Evolutionary conservation across 92 coral and sea anemone genomes (phyloP).

Genomic region (Parazoanthus darwini): DNA sequence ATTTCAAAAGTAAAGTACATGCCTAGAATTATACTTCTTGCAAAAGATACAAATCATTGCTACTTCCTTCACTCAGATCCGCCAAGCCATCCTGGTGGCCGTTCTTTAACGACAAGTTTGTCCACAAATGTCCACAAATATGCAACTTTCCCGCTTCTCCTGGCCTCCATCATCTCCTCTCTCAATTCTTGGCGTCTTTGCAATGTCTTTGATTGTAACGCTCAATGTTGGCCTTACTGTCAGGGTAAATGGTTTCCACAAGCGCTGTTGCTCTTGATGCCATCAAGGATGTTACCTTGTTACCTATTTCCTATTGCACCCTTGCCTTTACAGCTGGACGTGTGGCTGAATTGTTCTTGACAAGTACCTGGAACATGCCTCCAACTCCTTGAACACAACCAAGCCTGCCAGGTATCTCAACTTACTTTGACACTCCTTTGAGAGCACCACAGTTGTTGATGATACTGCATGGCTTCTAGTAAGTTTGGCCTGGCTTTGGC

Average conservation of each 20-base stretch:
- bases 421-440: conserved; percentile 55
- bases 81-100: too few species aligned
- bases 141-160: too few species aligned
- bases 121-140: too few species aligned
- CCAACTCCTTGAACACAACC: conserved; percentile 45
- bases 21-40: too few species aligned
- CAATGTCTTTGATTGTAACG: conserved; percentile 43
- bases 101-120: not conserved
- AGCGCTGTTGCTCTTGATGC: not conserved
- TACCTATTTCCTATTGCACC: conserved; percentile 38
- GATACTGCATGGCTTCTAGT: conserved; percentile 11
- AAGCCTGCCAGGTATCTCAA: conserved; percentile 59
- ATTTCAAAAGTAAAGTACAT: too few species aligned
- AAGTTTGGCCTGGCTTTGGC: too few species aligned
- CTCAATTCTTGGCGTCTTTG: too few species aligned
- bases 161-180: too few species aligned
- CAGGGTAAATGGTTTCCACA: conserved; percentile 14
- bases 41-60: too few species aligned
- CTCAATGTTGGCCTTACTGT: conserved; percentile 43
- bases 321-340: conserved; percentile 24
- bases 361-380: conserved; percentile 45
- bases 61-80: too few species aligned
- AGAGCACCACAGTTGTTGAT: conserved; percentile 21
- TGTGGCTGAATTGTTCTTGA: conserved; percentile 19
- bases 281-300: conserved; percentile 29